phyloP scores from a whole-genome alignment of 30 jellyfish, hydroid and myxozoan species.

The Catostylus mosaicus region DNA sequence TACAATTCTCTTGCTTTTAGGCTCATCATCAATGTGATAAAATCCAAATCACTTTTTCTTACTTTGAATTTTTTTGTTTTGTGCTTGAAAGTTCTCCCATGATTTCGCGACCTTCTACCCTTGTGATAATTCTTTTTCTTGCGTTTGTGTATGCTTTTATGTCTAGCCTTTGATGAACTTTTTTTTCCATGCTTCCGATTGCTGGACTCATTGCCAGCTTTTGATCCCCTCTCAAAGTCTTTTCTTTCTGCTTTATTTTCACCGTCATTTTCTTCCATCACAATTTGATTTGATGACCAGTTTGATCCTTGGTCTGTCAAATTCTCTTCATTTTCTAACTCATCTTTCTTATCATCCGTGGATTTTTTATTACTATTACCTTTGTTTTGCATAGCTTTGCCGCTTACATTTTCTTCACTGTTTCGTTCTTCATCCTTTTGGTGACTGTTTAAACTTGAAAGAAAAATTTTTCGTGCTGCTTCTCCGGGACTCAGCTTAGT shows the following conservation, averaged over 20 bases:
- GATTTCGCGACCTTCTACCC: not conserved
- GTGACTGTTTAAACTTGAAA: conserved; percentile 11
- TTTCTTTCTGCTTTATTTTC: not conserved
- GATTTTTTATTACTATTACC: not conserved
- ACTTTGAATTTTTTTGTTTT: not conserved
- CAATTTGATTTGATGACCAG: not conserved
- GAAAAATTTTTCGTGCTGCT: conserved; percentile 47
- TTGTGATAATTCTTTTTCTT: not conserved
- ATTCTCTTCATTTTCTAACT: not conserved
- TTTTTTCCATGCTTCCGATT: not conserved
- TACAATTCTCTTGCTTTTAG: conserved; percentile 70
- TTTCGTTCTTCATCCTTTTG: not conserved
- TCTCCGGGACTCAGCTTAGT: conserved; percentile 35
- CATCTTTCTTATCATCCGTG: not conserved
- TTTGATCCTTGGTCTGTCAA: not conserved
- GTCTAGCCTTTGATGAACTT: not conserved
- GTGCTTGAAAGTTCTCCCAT: not conserved
- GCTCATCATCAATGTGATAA: conserved; percentile 50
- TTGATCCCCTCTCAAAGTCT: not conserved
- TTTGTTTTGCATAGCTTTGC: not conserved
- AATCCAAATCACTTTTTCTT: not conserved
- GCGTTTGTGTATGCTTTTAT: not conserved
- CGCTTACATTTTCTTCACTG: not conserved
- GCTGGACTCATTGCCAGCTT: too few relatives aligned
- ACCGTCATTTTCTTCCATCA: not conserved